Base-by-base conservation (phyloP, 2,797 vertebrate species). In the Hoplostethus atlanticus region DNA sequence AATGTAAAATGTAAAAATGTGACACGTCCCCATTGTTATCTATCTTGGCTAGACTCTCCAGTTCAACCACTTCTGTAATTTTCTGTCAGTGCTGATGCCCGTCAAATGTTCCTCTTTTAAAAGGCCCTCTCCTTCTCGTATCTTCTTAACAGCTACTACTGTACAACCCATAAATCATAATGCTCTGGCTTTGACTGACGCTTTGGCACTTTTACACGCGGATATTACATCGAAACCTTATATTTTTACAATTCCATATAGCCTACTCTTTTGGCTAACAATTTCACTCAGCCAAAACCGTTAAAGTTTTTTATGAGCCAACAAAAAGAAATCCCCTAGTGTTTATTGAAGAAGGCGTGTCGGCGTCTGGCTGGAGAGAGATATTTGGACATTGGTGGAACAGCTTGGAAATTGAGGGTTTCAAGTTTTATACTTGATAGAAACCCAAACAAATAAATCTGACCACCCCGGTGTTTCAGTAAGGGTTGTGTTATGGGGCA, bases 121-220 rank as follows among this genome's bases (percentile, higher is more conserved):
- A 21, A 21, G 21, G 21, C 21, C 21, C 21, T 66, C 34, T n/a
- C 21, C 6, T 34, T 34, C 34, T 67, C 15, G 34, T 52, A 60
- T 56, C 50, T 40, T 4, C 52, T 58, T 38, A 68, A 48, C 60
- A 79, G 56, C 36, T 64, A 52, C 73, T 83, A 64, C 73, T 85
- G 64, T 77, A 82, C 52, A 70, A 64, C 68, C 68, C 72, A 81
- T 92, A 91, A 92, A 93, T 90, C 81, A 87, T 74, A 69, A 51
- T 10, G 47, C 31, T 56, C 56, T 74, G 62, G 34, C 71, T 90
- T 66, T 92, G 90, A 92, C 73, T 89, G 88, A 94, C 87, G 73
- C 65, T 80, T 90, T 93, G 90, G 64, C 91, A 93, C 70, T 90
- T 94, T 93, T 92, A 94, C 76, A 60, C 71, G 66, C 65, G 76